Conservation (phyloP, 1,140 invertebrate genomes). For the Drosophila ananassae region DNA sequence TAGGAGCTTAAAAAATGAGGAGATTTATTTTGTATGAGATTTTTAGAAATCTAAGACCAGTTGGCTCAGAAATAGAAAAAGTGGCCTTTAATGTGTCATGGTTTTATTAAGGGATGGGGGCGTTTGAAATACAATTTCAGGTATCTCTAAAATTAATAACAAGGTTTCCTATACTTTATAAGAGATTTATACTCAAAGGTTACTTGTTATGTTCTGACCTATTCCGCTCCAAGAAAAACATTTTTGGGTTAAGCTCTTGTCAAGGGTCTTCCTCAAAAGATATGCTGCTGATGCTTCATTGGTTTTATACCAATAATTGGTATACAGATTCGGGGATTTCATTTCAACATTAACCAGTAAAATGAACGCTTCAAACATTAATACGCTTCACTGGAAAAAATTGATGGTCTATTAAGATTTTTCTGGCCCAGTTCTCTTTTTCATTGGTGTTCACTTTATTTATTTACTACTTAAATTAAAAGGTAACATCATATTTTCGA, state of each 20-base stretch:
- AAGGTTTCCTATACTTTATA: slow-evolving; percentile 1
- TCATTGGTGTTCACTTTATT: background rate
- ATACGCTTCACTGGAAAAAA: slow-evolving; percentile 25
- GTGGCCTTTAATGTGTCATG: too few relatives aligned
- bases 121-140: background rate
- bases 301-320: slow-evolving; percentile 54
- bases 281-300: slow-evolving; percentile 30
- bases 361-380: slow-evolving; percentile 56
- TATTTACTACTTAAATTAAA: too few relatives aligned
- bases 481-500: too few relatives aligned
- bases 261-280: background rate
- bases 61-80: too few relatives aligned
- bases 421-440: background rate
- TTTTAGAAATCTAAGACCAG: too few relatives aligned
- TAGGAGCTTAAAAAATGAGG: too few relatives aligned
- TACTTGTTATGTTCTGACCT: background rate
- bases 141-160: background rate
- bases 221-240: slow-evolving; percentile 8
- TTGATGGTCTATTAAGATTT: background rate
- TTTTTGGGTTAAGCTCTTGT: slow-evolving; percentile 29
- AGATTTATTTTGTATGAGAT: too few relatives aligned
- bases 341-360: slow-evolving; percentile 50
- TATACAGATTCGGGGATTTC: slow-evolving; percentile 63
- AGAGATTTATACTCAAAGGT: background rate
- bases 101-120: too few relatives aligned